Evolutionary conservation across 2,797 vertebrate species (phyloP).

Genomic region (Hydrocynus forskahlii): DNA sequence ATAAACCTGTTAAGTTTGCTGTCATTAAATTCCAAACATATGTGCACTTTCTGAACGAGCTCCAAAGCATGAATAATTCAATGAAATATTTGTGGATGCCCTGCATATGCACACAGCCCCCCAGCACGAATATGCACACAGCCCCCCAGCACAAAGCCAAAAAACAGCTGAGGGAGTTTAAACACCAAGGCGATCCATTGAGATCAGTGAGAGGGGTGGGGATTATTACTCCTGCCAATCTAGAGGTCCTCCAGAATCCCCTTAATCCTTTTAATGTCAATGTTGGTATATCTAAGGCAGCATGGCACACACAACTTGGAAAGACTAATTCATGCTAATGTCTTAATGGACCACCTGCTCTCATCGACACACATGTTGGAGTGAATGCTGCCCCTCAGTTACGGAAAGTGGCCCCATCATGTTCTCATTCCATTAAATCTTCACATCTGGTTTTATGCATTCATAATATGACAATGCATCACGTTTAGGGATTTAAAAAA

Average conservation of each 20-base stretch:
- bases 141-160: background rate
- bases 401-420: background rate
- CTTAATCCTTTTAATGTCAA: constrained; percentile 60
- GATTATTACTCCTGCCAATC: constrained; percentile 64
- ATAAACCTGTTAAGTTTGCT: constrained; percentile 69
- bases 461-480: background rate
- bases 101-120: constrained; percentile 39
- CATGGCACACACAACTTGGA: constrained; percentile 20
- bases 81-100: constrained; percentile 51
- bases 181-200: constrained; percentile 28
- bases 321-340: constrained; percentile 41
- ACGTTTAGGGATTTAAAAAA: background rate
- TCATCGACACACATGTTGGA: constrained; percentile 29
- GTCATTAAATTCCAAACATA: constrained; percentile 64
- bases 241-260: constrained; percentile 50
- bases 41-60: constrained; percentile 62
- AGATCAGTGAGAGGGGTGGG: constrained; percentile 23
- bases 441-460: background rate
- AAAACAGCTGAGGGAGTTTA: constrained; percentile 9
- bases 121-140: background rate
- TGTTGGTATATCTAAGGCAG: constrained; percentile 59
- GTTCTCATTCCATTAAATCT: constrained; percentile 15
- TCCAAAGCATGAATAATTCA: constrained; percentile 62
- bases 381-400: background rate
- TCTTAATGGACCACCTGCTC: constrained; percentile 56